phyloP scores from a whole-genome alignment of 1,140 invertebrate species.

The Temnothorax curvispinosus region DNA sequence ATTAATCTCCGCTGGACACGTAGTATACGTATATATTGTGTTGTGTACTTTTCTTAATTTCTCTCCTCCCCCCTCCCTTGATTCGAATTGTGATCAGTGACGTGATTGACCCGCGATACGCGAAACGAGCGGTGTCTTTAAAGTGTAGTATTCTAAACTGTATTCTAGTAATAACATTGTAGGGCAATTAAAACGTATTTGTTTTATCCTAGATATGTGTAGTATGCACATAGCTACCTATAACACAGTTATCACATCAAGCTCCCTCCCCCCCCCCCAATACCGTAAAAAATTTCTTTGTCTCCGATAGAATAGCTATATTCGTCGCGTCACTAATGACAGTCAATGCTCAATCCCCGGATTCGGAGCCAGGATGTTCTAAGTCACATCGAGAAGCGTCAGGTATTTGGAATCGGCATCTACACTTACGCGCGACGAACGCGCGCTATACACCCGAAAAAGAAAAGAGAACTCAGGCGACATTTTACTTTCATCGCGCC shows the following conservation, averaged over 20 bases:
- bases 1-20: not conserved
- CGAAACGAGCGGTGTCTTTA: not conserved
- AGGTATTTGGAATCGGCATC: conserved; percentile 5
- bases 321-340: conserved; percentile 45
- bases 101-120: not conserved
- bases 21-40: not conserved
- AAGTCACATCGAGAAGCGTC: conserved; percentile 50
- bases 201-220: conserved; percentile 46
- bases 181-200: conserved; percentile 25
- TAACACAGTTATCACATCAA: conserved; percentile 56
- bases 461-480: not conserved
- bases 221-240: conserved; percentile 33
- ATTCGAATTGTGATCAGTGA: conserved; percentile 39
- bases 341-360: conserved; percentile 8
- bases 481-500: conserved; percentile 81
- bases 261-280: not conserved
- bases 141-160: conserved; percentile 5
- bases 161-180: conserved; percentile 23
- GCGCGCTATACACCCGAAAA: not conserved
- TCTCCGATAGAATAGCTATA: conserved; percentile 30
- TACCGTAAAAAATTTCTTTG: conserved; percentile 30
- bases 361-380: conserved; percentile 24
- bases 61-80: too few relatives aligned
- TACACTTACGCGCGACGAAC: not conserved
- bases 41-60: not conserved